Conservation (phyloP, 2,113 vertebrate species). For the human (Homo sapiens) region GRCh38 chr15:99666501-99667000, state of each 20-base stretch:
- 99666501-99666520: no score
- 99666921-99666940: slow-evolving; percentile 23
- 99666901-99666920: slow-evolving; percentile 3
- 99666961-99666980: neutral
- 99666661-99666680: neutral
- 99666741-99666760: neutral
- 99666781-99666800: neutral
- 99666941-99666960: neutral
- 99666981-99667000: neutral
- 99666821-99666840: neutral
- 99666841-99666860: neutral
- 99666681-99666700: neutral
- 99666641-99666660: neutral
- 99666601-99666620: no score
- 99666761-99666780: neutral
- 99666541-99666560: no score
- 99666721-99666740: neutral
- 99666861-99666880: neutral
- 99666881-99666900: neutral
- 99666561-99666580: no score
- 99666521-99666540: no score
- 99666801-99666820: neutral
- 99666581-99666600: no score
- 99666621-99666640: neutral
- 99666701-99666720: neutral